phyloP scores from a whole-genome alignment of 2,113 vertebrate genomes.

The Nycticryphes semicollaris region DNA sequence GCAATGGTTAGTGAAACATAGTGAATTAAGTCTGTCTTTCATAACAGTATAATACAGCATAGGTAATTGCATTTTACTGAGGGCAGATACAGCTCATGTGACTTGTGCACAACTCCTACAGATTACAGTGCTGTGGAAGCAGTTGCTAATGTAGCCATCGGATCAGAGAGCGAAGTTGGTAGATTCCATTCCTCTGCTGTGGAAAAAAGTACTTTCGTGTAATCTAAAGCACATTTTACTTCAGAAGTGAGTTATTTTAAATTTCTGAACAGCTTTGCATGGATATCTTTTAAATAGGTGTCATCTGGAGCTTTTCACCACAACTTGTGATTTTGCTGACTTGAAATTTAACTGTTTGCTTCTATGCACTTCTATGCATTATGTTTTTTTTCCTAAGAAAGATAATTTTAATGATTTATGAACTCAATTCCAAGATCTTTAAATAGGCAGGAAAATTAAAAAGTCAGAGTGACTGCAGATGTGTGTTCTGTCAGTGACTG shows the following conservation, averaged over 20 bases:
- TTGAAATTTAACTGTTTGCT: constrained; percentile 26
- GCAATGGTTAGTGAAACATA: not conserved
- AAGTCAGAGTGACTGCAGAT: constrained; percentile 26
- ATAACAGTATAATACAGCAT: not conserved
- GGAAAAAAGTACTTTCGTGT: not conserved
- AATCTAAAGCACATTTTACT: not conserved
- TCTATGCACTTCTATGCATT: not conserved
- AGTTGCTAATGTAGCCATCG: not conserved
- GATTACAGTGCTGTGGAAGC: fast-evolving
- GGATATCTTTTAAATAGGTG: not conserved
- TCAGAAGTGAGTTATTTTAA: constrained; percentile 9
- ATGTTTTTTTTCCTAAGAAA: not conserved
- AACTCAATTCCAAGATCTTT: constrained; percentile 1
- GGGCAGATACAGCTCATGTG: not conserved
- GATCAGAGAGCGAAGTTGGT: not conserved
- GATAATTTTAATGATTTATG: not conserved
- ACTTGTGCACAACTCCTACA: not conserved
- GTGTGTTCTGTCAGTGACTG: constrained; percentile 9
- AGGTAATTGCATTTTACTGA: not conserved
- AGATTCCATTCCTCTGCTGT: not conserved
- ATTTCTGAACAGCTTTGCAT: not conserved
- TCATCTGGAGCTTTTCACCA: not conserved
- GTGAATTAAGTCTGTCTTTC: not conserved
- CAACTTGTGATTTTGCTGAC: not conserved
- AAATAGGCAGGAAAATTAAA: constrained; percentile 45